phyloP scores from a whole-genome alignment of 92 coral and sea anemone genomes.

The Epizoanthus fatuus region DNA sequence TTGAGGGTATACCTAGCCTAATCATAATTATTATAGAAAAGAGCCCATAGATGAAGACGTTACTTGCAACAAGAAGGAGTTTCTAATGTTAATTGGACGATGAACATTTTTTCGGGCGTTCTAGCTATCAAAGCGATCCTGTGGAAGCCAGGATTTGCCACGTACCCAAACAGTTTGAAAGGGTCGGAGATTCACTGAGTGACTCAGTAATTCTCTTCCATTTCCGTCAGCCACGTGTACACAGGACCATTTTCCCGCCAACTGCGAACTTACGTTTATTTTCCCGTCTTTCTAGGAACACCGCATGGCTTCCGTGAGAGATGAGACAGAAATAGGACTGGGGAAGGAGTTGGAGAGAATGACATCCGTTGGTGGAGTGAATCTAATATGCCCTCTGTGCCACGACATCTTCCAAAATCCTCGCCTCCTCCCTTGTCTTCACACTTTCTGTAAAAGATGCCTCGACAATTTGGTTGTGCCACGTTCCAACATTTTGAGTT shows the following conservation, averaged over 20 bases:
- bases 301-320: conserved; percentile 92
- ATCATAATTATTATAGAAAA: too few relatives aligned
- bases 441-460: conserved; percentile 96
- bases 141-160: too few relatives aligned
- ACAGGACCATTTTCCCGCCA: not conserved
- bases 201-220: not conserved
- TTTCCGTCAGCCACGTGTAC: not conserved
- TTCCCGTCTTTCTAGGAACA: conserved; percentile 73
- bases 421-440: conserved; percentile 95
- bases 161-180: too few relatives aligned
- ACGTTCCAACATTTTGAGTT: conserved; percentile 84
- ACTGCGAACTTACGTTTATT: not conserved
- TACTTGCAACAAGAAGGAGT: too few relatives aligned
- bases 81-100: too few relatives aligned
- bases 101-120: too few relatives aligned
- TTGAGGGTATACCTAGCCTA: too few relatives aligned
- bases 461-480: conserved; percentile 96
- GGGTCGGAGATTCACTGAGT: too few relatives aligned
- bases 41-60: too few relatives aligned
- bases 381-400: conserved; percentile 88
- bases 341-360: conserved; percentile 74
- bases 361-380: conserved; percentile 88
- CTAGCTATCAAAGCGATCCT: too few relatives aligned
- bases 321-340: conserved; percentile 86
- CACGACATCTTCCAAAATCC: conserved; percentile 92